Conservation (phyloP, 2,797 vertebrate genomes). For the Spinibarbus caldwelli region DNA sequence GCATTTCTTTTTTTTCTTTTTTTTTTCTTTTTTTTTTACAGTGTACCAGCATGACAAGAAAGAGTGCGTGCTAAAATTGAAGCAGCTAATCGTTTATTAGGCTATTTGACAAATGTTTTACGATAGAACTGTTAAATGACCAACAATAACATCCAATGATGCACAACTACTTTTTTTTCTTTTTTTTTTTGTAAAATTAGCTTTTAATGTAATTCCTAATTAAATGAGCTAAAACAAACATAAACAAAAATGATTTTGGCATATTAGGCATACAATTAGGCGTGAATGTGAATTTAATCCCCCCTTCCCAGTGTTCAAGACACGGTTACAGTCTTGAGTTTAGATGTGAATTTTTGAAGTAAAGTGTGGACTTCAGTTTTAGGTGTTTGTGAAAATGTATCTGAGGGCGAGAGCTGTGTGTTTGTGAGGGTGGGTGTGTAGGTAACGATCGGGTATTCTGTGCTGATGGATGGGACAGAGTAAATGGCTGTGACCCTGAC, state of each 20-base stretch:
- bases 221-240: neutral
- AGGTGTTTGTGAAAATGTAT: neutral
- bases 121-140: neutral
- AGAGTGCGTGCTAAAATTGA: too few species aligned
- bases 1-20: too few species aligned
- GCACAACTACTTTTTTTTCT: too few species aligned
- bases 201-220: neutral
- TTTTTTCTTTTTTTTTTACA: too few species aligned
- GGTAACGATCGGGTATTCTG: conserved; percentile 26
- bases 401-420: neutral
- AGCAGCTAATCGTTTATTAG: too few species aligned
- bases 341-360: neutral
- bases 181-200: neutral
- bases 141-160: neutral
- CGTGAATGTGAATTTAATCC: neutral
- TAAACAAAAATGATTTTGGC: neutral
- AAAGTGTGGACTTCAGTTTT: neutral
- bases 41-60: too few species aligned
- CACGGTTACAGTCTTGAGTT: neutral
- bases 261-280: neutral
- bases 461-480: conserved; percentile 44
- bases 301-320: neutral
- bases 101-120: too few species aligned
- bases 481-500: conserved; percentile 53
- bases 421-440: conserved; percentile 2